These are phyloP conservation scores for Drosophila navojoa DNA, from an alignment of 1,140 invertebrate species.

Conservation along the genomic window DNA sequence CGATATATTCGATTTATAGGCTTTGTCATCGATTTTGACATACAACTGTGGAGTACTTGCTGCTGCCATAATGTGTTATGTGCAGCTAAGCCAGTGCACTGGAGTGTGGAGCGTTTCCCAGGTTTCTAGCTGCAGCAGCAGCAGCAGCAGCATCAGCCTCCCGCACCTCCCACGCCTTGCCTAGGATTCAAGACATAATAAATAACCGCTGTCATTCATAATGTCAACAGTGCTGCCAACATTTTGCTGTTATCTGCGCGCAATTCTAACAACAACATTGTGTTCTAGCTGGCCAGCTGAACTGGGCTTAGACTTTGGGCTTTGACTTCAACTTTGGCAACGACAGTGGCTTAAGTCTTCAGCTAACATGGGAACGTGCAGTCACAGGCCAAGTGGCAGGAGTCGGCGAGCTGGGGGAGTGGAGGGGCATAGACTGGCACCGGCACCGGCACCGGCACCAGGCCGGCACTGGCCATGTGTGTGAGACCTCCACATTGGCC, in stretches of 20 bases:
- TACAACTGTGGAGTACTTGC: conserved; percentile 2
- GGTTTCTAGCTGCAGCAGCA: conserved; percentile 19
- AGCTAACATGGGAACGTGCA: conserved; percentile 39
- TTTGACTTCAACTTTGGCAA: conserved; percentile 21
- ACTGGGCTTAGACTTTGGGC: conserved; percentile 24
- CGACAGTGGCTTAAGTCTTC: conserved; percentile 6
- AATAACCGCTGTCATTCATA: conserved; percentile 83
- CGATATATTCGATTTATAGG: conserved; percentile 1
- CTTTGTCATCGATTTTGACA: conserved; percentile 3
- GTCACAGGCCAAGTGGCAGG: conserved; percentile 64
- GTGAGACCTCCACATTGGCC: conserved; percentile 55
- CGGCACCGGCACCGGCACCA: neutral
- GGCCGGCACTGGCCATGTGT: conserved; percentile 30
- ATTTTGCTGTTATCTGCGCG: conserved; percentile 80
- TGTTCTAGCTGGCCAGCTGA: conserved; percentile 40
- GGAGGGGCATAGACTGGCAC: conserved; percentile 13
- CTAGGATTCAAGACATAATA: conserved; percentile 75
- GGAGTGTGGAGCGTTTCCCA: conserved; percentile 23
- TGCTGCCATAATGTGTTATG: neutral
- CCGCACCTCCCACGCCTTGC: neutral
- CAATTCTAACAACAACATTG: conserved; percentile 80
- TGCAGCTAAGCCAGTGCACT: neutral
- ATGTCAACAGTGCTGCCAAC: conserved; percentile 82
- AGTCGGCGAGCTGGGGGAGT: neutral
- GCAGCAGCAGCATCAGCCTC: conserved; percentile 1